Evolutionary conservation across 2,888 invertebrate genomes (phyloP), one percentile per base, ranked within the genome.

Genomic region (Stenchaetothrips biformis): DNA sequence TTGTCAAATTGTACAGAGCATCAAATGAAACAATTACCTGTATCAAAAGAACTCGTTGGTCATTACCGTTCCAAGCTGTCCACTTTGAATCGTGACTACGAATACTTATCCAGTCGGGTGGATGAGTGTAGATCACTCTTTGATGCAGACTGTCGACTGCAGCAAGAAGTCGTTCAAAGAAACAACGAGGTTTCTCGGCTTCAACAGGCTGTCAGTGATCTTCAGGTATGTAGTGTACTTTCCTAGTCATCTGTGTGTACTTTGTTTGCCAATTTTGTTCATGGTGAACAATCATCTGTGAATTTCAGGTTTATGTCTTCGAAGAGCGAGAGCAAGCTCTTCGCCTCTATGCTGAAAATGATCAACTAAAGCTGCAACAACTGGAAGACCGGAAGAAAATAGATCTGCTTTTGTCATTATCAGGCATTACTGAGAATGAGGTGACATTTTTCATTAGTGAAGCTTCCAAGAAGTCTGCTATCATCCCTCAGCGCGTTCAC

Each of bases 241-340:
- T n/a, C n/a, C n/a, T n/a, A n/a, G n/a, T n/a, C n/a, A 21, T n/a
- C 6, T 13, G 53, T 13, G 53, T 13, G 16, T 7, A 13, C 53
- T 53, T 16, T 53, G 13, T 53, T 16, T 53, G 59, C 13, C 18
- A 59, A 7, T n/a, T 74, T 25, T 25, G 2, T 25, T 25, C 21
- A 4, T 21, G 21, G 21, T 21, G 25, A 8, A 21, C 7, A 6
- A 74, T 25, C 1, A 7, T 25, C 25, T 25, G 8, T 18, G 13
- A 6, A 53, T 74, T 74, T 11, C 67, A 74, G 67, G 85, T 87
- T 8, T 87, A 86, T 82, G 83, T 87, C 27, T 87, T 87, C 82
- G 86, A 87, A 83, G 88, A 88, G 82, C 83, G 87, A 59, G 87
- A 88, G 81, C 87, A 87, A 82, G 86, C 87, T 0, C 83, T 88